Base-by-base conservation (phyloP, 2,888 invertebrate genomes). In the Hydraecia micacea region DNA sequence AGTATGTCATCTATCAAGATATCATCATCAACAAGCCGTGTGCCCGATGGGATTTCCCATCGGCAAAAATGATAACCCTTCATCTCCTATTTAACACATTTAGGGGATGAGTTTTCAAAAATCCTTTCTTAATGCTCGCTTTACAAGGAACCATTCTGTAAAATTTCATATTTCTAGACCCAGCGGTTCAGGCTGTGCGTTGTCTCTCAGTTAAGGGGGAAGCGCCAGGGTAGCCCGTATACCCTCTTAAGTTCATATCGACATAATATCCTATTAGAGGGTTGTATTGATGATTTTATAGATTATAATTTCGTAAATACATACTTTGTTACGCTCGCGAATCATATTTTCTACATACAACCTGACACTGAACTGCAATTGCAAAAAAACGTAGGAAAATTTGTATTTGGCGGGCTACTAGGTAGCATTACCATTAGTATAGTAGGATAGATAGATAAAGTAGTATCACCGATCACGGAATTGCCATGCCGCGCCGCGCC, bases 1-100 rank as follows among this genome's bases (percentile, higher is more conserved):
- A 95, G 96, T 96, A 90, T 77, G 83, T 75, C 67, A 46, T 46
- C 13, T 46, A 46, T 62, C 42, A 55, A 18, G 18, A 67, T 46
- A 28, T 55, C 5, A 25, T 65, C 36, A 36, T 63, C 25, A 18
- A 11, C 25, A 69, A 69, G 9, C 25, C 15, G 15, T 32, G 9
- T 15, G 8, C 32, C 60, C 18, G 6, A 18, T 18, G 15, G 25
- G 9, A 18, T n/a, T 36, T 9, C 25, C 15, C 28, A 13, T 28
- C 28, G 21, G 28, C 3, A 28, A 46, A 21, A 46, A 42, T 21
- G 7, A 21, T 11, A 46, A 46, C 11, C 8, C 49, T 25, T 32
- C 49, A 28, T 28, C 21, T 4, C 25, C 25, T 36, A 36, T 63
- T 63, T 21, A 13, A 36, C 13, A 32, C 13, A 7, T 36, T 15